Evolutionary conservation across 2,888 invertebrate species (phyloP), one percentile per base, ranked within the genome.

Genomic region (Cheilosia vernalis): DNA sequence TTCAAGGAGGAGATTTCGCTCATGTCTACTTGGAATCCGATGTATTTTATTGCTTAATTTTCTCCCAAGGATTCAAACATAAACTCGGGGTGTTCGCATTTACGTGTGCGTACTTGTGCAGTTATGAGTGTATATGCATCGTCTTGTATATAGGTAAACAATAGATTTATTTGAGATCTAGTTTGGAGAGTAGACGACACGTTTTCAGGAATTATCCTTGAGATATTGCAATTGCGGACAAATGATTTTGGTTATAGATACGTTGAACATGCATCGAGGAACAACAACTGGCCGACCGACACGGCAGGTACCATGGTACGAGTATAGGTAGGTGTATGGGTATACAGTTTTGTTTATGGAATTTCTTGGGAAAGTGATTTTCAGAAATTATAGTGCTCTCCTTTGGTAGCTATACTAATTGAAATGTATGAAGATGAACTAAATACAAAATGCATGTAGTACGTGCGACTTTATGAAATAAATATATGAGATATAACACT

Each of bases 21-120:
- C 76, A 67, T 85, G 81, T 85, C 80, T 85, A 77, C 72, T 85
- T 81, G 70, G 85, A 21, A 72, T 85, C 85, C 76, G 85, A 81
- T 85, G 85, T 85, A 85, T 85, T 85, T 85, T 85, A 85, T 85
- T 77, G 81, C 85, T 85, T 85, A 85, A 85, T 85, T 85, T 85
- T 85, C 85, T 81, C 81, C 44, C 76, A 81, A 85, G 85, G 76
- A 80, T 81, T 81, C 67, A 55, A 72, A 70, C 85, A 81, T 81
- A 85, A 85, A 77, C 81, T 77, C 60, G 56, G 63, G 49, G 72
- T 81, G 84, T 80, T 72, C 73, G n/a, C 74, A 13, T 37, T 69
- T 58, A 67, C 63, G 73, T 84, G 73, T 85, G 80, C 70, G 84
- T 80, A 47, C 69, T 60, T 58, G 9, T 17, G 4, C 9, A 17